Percentiles rank a stretch among this genome's conserved stretches.
Conservation (phyloP, 2,113 vertebrate species). For the Paratilapia polleni region DNA sequence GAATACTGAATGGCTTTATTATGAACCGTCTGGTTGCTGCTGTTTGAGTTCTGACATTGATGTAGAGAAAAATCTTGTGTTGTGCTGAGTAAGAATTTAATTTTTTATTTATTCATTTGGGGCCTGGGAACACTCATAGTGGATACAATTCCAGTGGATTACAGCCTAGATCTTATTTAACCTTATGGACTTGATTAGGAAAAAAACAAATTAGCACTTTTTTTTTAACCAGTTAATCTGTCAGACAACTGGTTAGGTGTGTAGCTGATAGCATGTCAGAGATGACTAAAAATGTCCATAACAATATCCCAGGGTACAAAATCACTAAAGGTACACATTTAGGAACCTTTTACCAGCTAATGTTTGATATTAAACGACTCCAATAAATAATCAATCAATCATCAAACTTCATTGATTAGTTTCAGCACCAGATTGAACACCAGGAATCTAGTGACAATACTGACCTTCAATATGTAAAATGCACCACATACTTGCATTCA, state of each 20-base stretch:
- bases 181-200: background rate
- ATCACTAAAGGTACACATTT: background rate
- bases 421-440: background rate
- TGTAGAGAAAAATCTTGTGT: slow-evolving; percentile 7
- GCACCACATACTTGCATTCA: background rate
- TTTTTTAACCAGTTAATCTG: background rate
- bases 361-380: background rate
- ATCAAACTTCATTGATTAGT: background rate
- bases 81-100: background rate
- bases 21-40: background rate
- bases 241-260: background rate
- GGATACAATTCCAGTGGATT: background rate
- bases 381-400: background rate
- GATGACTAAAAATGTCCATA: background rate
- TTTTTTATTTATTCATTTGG: slow-evolving; percentile 11
- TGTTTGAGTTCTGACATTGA: background rate
- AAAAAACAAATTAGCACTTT: background rate
- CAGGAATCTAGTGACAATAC: background rate
- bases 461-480: background rate
- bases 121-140: background rate
- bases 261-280: background rate
- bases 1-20: background rate
- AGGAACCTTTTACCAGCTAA: background rate
- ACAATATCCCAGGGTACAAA: background rate
- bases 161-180: background rate